Evolutionary conservation across 2,888 invertebrate species (phyloP).

Genomic region (Drosophila nr. fundita): DNA sequence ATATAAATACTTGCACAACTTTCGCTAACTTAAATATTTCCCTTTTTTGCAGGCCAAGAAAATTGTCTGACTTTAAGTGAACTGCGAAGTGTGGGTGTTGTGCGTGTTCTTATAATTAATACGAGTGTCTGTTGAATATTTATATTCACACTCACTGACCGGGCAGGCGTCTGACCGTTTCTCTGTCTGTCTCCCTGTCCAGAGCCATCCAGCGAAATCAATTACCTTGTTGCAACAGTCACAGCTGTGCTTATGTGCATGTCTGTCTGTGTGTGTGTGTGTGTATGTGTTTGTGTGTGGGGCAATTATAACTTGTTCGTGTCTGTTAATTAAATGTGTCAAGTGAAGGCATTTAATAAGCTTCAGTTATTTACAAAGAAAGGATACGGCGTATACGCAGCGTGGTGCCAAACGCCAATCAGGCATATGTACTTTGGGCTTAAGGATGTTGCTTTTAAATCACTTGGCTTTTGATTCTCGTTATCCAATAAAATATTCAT

Average conservation of each 20-base stretch:
- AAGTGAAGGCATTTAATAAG: constrained; percentile 79
- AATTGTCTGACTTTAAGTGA: constrained; percentile 19
- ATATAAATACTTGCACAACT: no score
- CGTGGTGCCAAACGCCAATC: constrained; percentile 9
- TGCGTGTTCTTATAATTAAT: constrained; percentile 70
- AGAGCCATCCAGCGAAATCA: constrained; percentile 42
- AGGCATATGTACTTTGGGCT: constrained; percentile 12
- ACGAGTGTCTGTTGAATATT: constrained; percentile 68
- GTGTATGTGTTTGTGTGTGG: constrained; percentile 12
- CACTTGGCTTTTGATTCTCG: neutral
- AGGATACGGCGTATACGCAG: constrained; percentile 48
- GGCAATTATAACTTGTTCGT: constrained; percentile 78
- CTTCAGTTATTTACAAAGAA: constrained; percentile 77
- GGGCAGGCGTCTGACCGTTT: constrained; percentile 18
- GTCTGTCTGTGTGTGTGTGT: constrained; percentile 8
- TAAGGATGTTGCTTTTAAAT: neutral
- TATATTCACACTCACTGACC: constrained; percentile 53
- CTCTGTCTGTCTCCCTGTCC: constrained; percentile 16
- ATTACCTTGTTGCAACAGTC: constrained; percentile 60
- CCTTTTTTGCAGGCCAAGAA: neutral
- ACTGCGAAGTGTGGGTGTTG: neutral
- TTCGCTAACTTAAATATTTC: constrained; percentile 1
- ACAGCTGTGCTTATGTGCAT: constrained; percentile 35
- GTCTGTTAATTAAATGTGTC: constrained; percentile 82
- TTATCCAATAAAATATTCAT: neutral